A percentile compares a stretch with the other conserved stretches of the same genome.
Evolutionary conservation across 2,113 vertebrate genomes (phyloP).

Genomic region (Rhinolophus ferrumequinum): DNA sequence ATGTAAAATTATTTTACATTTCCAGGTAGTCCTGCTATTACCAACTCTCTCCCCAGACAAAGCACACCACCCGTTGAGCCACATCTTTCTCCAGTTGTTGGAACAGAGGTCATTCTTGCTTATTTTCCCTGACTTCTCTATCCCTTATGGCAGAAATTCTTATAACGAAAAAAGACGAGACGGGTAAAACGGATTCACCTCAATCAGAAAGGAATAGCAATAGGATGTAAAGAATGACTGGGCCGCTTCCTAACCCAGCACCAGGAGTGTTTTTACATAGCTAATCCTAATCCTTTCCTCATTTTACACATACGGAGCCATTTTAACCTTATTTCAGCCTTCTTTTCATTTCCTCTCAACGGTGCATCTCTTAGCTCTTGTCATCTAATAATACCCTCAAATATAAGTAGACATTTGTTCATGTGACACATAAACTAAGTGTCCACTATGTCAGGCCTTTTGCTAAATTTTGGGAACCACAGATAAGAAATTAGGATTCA

Average conservation of each 20-base stretch:
- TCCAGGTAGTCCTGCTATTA: neutral
- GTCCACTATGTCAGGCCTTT: neutral
- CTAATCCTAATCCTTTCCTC: neutral
- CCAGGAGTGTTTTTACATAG: neutral
- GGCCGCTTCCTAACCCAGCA: neutral
- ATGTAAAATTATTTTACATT: slow-evolving; percentile 7
- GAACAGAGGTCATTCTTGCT: neutral
- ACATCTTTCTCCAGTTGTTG: neutral
- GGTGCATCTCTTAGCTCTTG: neutral
- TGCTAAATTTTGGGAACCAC: neutral
- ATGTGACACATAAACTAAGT: neutral
- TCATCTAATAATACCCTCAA: neutral
- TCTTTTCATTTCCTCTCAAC: neutral
- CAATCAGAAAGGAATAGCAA: neutral
- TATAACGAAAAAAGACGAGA: neutral
- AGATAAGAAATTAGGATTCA: neutral
- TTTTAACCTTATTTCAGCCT: neutral
- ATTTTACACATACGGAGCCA: neutral
- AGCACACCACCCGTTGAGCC: neutral
- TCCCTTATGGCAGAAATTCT: neutral
- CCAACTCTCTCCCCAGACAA: neutral
- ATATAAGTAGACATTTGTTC: neutral
- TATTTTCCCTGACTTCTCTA: neutral
- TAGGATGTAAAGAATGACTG: neutral
- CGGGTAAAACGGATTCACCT: neutral